Evolutionary conservation across 2,797 vertebrate species (phyloP), one percentile per base, ranked within the genome.

Genomic region (Thamnophis elegans): DNA sequence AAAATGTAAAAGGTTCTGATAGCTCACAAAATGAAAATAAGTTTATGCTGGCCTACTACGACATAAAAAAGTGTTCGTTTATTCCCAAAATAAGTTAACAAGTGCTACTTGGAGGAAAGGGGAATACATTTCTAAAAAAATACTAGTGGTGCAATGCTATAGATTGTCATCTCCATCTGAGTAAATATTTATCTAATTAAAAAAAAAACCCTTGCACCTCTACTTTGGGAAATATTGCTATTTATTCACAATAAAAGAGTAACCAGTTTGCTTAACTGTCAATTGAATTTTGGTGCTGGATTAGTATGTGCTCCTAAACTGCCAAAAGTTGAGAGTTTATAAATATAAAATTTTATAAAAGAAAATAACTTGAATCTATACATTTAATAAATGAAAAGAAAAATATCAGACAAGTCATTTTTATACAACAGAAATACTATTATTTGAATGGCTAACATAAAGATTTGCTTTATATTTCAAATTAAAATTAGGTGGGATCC

Each of bases 1-100:
- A 96, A 96, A 93, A 94, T 95, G 94, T 92, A 94, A 96, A 95
- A 93, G 59, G 93, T 95, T 95, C 92, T 94, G 95, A 91, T 91
- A 94, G 93, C 90, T 92, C 93, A 93, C 92, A 95, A 96, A 96
- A 94, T 92, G 92, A 96, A 56, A 93, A 78, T 95, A 95, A 94
- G 92, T 94, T 96, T 42, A 78, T 47, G 36, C 18, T 82, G 3
- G 20, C 25, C 73, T 82, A 82, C 1, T 82, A 82, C 25, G 73
- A 78, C 9, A 22, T 25, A 25, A 22, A 42, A 78, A 82, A 47
- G 20, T 22, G 20, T 82, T 47, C 1, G 4, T 11, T 78, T 20
- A 82, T 47, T 82, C 20, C 8, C 20, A 82, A 59, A 93, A 78
- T 95, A 95, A 94, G 93, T 94, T 96, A 96, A 95, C 94, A 95